phyloP scores from a whole-genome alignment of 2,888 invertebrate genomes.

The Andrena hattorfiana region DNA sequence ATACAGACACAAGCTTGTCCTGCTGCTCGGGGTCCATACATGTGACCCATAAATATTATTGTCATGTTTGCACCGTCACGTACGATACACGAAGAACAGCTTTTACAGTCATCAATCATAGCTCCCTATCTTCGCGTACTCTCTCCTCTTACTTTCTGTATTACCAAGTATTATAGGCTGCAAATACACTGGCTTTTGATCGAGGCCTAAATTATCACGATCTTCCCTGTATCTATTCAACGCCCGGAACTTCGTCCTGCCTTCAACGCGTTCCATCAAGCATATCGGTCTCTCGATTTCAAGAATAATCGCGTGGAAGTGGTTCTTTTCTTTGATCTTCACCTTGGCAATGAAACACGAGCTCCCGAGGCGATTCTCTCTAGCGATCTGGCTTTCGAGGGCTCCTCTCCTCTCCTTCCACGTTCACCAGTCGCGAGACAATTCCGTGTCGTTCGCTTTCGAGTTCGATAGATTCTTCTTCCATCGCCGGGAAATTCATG shows the following conservation, averaged over 20 bases:
- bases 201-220: no score
- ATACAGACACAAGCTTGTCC: background rate
- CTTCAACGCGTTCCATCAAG: background rate
- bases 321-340: background rate
- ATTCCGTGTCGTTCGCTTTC: conserved; percentile 60
- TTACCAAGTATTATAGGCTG: no score
- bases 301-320: conserved; percentile 3
- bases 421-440: conserved; percentile 14
- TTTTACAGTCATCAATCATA: no score
- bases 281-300: background rate
- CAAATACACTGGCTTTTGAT: no score
- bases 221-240: no score
- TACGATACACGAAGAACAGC: background rate
- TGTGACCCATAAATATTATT: conserved; percentile 5
- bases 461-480: conserved; percentile 36
- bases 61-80: background rate
- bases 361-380: conserved; percentile 48
- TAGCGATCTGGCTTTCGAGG: conserved; percentile 53
- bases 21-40: background rate
- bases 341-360: conserved; percentile 66
- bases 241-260: no score
- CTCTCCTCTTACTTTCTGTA: no score
- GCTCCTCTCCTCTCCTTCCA: conserved; percentile 51
- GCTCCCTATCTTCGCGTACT: no score
- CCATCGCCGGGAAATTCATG: conserved; percentile 18